These are phyloP conservation scores for Baccha elongata DNA, from an alignment of 2,888 invertebrate genomes.

Conservation along the genomic window DNA sequence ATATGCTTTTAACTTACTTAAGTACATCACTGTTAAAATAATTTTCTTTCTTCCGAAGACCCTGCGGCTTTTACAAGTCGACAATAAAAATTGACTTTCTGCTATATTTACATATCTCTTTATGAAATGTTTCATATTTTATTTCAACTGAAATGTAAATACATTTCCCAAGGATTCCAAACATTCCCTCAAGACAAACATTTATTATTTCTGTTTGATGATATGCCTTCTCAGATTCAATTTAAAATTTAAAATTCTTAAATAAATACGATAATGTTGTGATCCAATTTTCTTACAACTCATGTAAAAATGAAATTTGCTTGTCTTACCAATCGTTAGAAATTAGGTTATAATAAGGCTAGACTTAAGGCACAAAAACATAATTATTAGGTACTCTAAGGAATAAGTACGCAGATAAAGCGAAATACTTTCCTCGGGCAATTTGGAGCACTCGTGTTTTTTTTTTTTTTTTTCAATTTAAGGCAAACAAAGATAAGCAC, in stretches of 20 bases:
- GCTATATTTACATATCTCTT: background rate
- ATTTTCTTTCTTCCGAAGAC: background rate
- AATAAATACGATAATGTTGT: background rate
- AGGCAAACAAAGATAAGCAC: too few relatives aligned
- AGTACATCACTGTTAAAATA: too few relatives aligned
- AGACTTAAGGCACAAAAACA: too few relatives aligned
- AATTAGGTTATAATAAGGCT: too few relatives aligned
- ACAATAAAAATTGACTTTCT: slow-evolving; percentile 3
- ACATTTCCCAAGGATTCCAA: background rate
- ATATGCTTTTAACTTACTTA: too few relatives aligned
- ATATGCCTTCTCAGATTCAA: background rate
- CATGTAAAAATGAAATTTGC: too few relatives aligned
- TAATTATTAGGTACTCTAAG: too few relatives aligned
- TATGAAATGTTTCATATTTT: background rate
- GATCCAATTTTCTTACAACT: background rate
- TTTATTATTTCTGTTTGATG: slow-evolving; percentile 1
- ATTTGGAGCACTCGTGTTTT: too few relatives aligned
- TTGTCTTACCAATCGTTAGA: background rate
- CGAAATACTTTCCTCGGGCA: too few relatives aligned
- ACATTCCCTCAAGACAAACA: background rate
- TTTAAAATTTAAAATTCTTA: background rate
- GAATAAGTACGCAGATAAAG: too few relatives aligned
- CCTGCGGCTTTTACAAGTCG: background rate
- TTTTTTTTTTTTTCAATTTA: too few relatives aligned
- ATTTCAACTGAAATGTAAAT: background rate